Evolutionary conservation across 2,113 vertebrate genomes (phyloP).

Genomic region (Aramus guarauna): DNA sequence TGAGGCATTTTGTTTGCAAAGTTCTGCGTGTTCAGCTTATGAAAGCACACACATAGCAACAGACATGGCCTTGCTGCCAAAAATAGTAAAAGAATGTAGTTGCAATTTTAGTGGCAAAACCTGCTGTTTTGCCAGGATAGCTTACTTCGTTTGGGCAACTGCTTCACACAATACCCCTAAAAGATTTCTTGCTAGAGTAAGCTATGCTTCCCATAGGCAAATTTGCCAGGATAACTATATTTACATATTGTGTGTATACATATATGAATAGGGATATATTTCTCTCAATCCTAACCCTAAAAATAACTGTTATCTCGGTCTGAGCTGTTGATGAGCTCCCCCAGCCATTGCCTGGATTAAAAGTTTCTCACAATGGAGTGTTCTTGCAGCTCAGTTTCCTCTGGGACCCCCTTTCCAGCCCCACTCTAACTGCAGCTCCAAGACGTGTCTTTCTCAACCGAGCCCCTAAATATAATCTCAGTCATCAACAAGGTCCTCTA

Average conservation of each 20-base stretch:
- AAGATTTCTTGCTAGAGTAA: not conserved
- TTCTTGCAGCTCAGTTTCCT: not conserved
- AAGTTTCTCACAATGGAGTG: not conserved
- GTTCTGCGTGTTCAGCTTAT: not conserved
- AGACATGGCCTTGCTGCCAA: not conserved
- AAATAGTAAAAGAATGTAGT: not conserved
- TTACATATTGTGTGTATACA: not conserved
- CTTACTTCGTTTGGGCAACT: not conserved
- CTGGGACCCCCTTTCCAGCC: not conserved
- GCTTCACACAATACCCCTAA: not conserved
- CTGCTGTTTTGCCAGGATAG: not conserved
- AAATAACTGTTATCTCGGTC: not conserved
- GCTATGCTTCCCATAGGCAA: not conserved
- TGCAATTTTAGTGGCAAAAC: not conserved
- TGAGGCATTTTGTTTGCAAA: not conserved
- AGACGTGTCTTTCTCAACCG: rapidly evolving
- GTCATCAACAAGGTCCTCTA: not conserved
- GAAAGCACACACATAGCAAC: rapidly evolving
- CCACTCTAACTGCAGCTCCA: not conserved
- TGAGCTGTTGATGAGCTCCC: not conserved
- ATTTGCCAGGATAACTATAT: not conserved
- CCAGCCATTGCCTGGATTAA: not conserved
- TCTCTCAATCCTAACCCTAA: not conserved
- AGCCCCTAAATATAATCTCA: rapidly evolving
- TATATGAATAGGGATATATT: not conserved